phyloP scores from a whole-genome alignment of 1,140 invertebrate genomes.

The Euschistus heros region DNA sequence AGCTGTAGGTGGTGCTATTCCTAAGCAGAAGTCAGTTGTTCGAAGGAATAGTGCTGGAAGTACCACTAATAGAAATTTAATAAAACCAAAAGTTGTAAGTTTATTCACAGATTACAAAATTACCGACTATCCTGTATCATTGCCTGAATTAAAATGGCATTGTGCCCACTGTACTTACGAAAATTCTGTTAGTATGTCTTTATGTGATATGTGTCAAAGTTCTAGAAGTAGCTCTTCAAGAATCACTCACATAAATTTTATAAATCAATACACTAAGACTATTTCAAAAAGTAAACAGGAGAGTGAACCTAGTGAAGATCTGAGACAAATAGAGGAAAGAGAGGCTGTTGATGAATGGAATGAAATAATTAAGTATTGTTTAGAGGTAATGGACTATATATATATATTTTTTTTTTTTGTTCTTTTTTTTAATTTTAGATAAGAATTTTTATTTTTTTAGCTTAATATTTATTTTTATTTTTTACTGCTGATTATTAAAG shows the following conservation, averaged over 20 bases:
- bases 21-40: slow-evolving; percentile 31
- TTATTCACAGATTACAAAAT: slow-evolving; percentile 3
- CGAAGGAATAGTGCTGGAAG: slow-evolving; percentile 24
- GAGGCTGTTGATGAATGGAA: slow-evolving; percentile 75
- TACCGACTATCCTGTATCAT: not conserved
- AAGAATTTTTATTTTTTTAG: not conserved
- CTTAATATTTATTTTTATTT: no score
- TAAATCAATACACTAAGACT: slow-evolving; percentile 20
- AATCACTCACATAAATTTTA: not conserved
- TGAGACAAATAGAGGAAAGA: slow-evolving; percentile 66
- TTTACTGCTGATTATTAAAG: no score
- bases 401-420: not conserved
- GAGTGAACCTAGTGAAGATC: slow-evolving; percentile 73
- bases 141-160: slow-evolving; percentile 44
- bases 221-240: slow-evolving; percentile 32
- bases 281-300: slow-evolving; percentile 38
- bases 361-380: slow-evolving; percentile 71
- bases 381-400: slow-evolving; percentile 43
- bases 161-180: slow-evolving; percentile 72
- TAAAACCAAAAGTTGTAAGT: slow-evolving; percentile 12
- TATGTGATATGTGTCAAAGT: slow-evolving; percentile 77
- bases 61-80: not conserved
- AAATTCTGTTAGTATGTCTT: slow-evolving; percentile 52
- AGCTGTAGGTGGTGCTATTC: slow-evolving; percentile 31
- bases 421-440: not conserved